Evolutionary conservation across 35 echinoderm and acorn worm genomes (phyloP).

Genomic region (Holothuria glaberrima): DNA sequence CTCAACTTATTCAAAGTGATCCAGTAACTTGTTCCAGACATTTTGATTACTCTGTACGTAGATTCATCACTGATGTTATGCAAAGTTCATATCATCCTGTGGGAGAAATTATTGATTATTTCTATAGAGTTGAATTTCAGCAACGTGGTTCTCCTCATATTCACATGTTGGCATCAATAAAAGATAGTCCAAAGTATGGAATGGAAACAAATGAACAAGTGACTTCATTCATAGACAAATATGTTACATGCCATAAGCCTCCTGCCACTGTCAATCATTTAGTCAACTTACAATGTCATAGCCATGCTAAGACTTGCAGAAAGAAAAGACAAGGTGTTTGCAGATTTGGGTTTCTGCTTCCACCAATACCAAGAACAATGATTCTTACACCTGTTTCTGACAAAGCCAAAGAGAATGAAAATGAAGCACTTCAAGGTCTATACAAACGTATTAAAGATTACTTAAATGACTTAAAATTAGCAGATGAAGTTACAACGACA

Average conservation of each 20-base stretch:
- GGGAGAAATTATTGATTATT: slow-evolving; percentile 61
- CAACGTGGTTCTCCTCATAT: slow-evolving; percentile 75
- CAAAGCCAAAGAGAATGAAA: neutral
- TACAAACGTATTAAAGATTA: slow-evolving; percentile 46
- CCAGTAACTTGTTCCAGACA: slow-evolving; percentile 66
- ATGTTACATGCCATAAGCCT: slow-evolving; percentile 58
- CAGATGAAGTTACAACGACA: slow-evolving; percentile 33
- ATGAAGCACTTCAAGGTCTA: slow-evolving; percentile 16
- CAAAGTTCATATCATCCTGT: slow-evolving; percentile 55
- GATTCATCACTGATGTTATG: slow-evolving; percentile 58
- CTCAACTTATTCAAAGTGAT: slow-evolving; percentile 66
- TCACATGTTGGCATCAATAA: slow-evolving; percentile 75
- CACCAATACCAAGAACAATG: slow-evolving; percentile 75
- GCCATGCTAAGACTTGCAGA: slow-evolving; percentile 70
- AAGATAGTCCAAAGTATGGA: slow-evolving; percentile 50
- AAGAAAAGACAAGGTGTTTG: slow-evolving; percentile 64
- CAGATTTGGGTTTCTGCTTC: slow-evolving; percentile 76
- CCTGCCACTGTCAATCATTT: neutral
- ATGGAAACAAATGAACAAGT: slow-evolving; percentile 42
- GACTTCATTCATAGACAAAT: slow-evolving; percentile 56
- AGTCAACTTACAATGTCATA: slow-evolving; percentile 65
- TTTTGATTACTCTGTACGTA: slow-evolving; percentile 55
- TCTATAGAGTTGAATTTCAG: slow-evolving; percentile 74
- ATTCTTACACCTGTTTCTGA: slow-evolving; percentile 58
- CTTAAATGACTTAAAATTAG: neutral